A percentile compares a stretch with the other conserved stretches of the same genome.
These are phyloP conservation scores for Cryptoleucopteryx plumbea DNA, from an alignment of 2,113 vertebrate species.

Conservation along the genomic window DNA sequence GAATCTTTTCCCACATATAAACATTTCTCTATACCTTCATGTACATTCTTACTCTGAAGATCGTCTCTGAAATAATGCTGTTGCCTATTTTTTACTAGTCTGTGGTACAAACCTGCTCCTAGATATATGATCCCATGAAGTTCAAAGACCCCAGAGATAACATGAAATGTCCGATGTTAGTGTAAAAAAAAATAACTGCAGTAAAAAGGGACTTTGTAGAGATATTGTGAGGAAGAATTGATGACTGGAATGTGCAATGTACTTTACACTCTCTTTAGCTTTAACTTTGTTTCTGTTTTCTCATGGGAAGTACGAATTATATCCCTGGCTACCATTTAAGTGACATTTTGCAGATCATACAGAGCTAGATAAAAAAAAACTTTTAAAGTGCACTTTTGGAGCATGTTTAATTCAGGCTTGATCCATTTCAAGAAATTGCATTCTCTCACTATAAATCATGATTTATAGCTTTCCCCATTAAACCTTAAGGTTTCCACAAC, in stretches of 20 bases:
- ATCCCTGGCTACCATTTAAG: neutral
- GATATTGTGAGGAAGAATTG: neutral
- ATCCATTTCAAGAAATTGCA: neutral
- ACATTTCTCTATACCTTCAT: neutral
- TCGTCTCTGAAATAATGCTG: neutral
- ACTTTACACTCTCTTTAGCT: neutral
- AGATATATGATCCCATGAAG: neutral
- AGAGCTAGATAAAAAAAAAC: neutral
- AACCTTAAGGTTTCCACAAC: neutral
- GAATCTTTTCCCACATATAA: neutral
- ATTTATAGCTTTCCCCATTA: slow-evolving; percentile 11
- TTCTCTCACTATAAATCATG: slow-evolving; percentile 21
- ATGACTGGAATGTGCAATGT: neutral
- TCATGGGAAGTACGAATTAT: neutral
- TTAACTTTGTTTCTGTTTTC: neutral
- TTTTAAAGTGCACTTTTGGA: neutral
- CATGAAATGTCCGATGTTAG: neutral
- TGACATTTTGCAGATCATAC: neutral
- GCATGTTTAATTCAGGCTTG: neutral
- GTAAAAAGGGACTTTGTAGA: neutral
- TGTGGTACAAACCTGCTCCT: neutral
- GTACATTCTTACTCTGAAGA: neutral
- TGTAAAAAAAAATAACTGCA: neutral
- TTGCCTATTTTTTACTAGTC: neutral
- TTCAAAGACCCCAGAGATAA: neutral